Base-by-base conservation (phyloP, 2,888 invertebrate genomes). In the Trissolcus brochymenae region DNA sequence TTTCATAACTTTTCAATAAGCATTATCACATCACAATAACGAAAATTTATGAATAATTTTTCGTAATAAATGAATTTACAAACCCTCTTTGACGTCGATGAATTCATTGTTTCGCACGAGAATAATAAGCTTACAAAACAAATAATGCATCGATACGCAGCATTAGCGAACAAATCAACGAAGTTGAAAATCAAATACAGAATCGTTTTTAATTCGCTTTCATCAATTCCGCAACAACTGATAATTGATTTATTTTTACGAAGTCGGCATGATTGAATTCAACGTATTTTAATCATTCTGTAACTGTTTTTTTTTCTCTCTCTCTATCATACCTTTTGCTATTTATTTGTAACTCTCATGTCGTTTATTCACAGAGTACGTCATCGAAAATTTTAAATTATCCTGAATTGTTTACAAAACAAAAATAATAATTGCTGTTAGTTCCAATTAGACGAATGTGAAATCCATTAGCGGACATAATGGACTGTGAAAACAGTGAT, bases 21-120 rank as follows among this genome's bases (percentile, higher is more conserved):
- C 65, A 43, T 21, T 57, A 50, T 21, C 21, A 19, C 40, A 66
- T 56, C 29, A n/a, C 56, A 66, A 50, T 56, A 66, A 66, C 56
- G 40, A 35, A 50, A 53, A 43, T 66, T 35, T 35, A 35, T 65
- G 35, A 35, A 35, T 35, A 35, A 11, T 35, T 49, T 55, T 55
- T 55, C 35, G 49, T 46, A 65, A 55, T 55, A 65, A 55, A 53
- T 41, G 41, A 40, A 66, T 57, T 57, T 56, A 53, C 25, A 50
- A 16, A 11, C 16, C 11, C 50, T 16, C 17, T n/a, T 50, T 19
- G 50, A 14, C 50, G 50, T 54, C 9, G 29, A 64, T 17, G 35
- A 49, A 55, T 64, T 55, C 2, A 17, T 43, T 43, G 29, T 14
- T 41, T 64, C 46, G 43, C 16, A 40, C 51, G 35, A 6, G 60